Evolutionary conservation across 1,140 invertebrate genomes (phyloP).

Genomic region (Halotydeus destructor): DNA sequence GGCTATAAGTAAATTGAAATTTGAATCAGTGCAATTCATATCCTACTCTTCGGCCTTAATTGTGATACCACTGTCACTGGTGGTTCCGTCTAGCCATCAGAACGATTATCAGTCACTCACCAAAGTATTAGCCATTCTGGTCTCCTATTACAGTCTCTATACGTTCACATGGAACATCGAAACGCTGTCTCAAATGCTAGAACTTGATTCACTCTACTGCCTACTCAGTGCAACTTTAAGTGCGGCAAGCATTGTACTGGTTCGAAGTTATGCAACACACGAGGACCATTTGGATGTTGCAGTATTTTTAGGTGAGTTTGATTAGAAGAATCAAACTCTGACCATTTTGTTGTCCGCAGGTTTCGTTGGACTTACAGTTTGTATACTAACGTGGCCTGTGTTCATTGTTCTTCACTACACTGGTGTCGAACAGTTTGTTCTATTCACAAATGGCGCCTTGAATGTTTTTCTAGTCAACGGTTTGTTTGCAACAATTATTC

Average conservation of each 20-base stretch:
- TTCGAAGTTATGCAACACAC: slow-evolving; percentile 53
- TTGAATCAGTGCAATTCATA: slow-evolving; percentile 50
- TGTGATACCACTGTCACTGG: slow-evolving; percentile 50
- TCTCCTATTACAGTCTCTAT: slow-evolving; percentile 25
- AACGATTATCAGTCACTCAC: slow-evolving; percentile 53
- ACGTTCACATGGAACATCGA: not conserved
- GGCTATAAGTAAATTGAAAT: slow-evolving; percentile 49
- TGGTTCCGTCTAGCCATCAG: slow-evolving; percentile 48
- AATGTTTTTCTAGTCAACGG: slow-evolving; percentile 56
- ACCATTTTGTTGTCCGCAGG: slow-evolving; percentile 30
- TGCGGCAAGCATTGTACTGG: slow-evolving; percentile 57
- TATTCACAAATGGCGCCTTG: slow-evolving; percentile 55
- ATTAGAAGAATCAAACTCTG: slow-evolving; percentile 1
- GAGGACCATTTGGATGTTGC: slow-evolving; percentile 72
- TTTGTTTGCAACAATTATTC: slow-evolving; percentile 61
- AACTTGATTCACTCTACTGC: slow-evolving; percentile 45
- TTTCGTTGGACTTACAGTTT: slow-evolving; percentile 65
- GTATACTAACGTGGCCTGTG: slow-evolving; percentile 58
- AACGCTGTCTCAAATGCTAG: slow-evolving; percentile 34
- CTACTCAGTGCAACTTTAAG: slow-evolving; percentile 62
- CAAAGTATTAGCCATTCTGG: slow-evolving; percentile 49
- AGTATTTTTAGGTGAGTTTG: slow-evolving; percentile 56
- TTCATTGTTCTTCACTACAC: slow-evolving; percentile 60
- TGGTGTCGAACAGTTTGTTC: slow-evolving; percentile 51
- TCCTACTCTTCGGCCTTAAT: slow-evolving; percentile 64